Evolutionary conservation across 2,797 vertebrate genomes (phyloP), one percentile per base, ranked within the genome.

Genomic region (Ctenochaetus hawaiiensis): DNA sequence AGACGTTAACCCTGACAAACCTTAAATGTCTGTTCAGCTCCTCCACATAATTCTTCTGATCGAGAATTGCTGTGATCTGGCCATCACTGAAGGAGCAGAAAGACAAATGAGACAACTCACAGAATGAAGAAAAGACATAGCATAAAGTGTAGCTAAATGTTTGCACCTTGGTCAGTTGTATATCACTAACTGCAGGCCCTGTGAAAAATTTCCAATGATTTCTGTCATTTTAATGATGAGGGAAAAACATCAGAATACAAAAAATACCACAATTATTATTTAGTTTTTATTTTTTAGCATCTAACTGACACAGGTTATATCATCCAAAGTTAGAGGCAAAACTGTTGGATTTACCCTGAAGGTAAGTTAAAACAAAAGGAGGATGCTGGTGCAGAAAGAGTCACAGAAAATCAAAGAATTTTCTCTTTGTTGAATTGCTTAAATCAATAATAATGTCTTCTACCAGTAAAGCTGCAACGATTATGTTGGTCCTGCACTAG

Each of bases 41-140:
- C 92, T 99, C 98, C n/a, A 99, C 97, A 9, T 99, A 99, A 89
- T 99, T 99, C 92, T 99, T 99, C 96, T 99, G 98, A 83, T 99
- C 98, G 63, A 99, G 95, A 83, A 99, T 99, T 5, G 98, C 98
- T 41, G 98, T 99, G 93, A 99, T 99, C 89, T 99, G 98, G 48
- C 97, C 98, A 67, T 99, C 98, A 6, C 98, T 95, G 54, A 45
- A 78, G 80, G 2, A 67, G 16, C 11, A 86, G 18, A 56, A 12
- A 64, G 11, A 67, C 17, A 60, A 20, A 39, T 51, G 8, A 51
- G 6, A 56, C 41, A 63, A 14, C 10, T 20, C 17, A 51, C 30
- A 18, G 43, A 22, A 2, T 18, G 18, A 30, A 49, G 3, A 39
- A 2, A 11, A 41, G 11, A 11, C 39, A 41, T 6, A 34, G 30